Evolutionary conservation across 2,113 vertebrate species (phyloP).

Genomic region (Microtus montanus): DNA sequence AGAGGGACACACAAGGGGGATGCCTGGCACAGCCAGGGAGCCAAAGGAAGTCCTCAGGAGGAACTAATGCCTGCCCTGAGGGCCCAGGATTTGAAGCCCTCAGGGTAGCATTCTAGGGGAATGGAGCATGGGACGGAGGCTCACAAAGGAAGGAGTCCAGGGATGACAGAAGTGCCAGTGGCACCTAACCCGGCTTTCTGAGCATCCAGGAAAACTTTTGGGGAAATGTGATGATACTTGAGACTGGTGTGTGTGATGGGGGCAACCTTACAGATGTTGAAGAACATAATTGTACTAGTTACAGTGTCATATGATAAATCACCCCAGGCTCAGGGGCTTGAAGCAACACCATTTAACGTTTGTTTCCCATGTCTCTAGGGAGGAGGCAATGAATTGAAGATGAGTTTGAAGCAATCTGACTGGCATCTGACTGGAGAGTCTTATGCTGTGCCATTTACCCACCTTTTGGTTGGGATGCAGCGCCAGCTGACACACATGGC

Average conservation of each 20-base stretch:
- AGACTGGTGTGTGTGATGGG: not conserved
- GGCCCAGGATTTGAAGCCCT: not conserved
- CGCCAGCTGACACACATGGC: not conserved
- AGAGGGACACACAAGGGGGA: not conserved
- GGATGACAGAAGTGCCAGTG: not conserved
- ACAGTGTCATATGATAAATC: not conserved
- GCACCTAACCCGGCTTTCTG: not conserved
- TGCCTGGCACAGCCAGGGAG: not conserved
- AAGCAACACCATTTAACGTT: not conserved
- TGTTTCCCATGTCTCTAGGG: not conserved
- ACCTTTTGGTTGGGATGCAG: not conserved
- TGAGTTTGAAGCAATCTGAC: not conserved
- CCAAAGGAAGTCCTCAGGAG: not conserved
- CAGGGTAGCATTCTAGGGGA: not conserved
- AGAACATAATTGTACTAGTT: not conserved
- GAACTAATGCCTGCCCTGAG: not conserved
- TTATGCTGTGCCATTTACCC: not conserved
- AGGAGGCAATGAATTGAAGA: not conserved
- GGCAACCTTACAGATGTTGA: too few relatives aligned
- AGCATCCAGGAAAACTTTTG: conserved; percentile 14
- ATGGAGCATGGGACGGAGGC: not conserved
- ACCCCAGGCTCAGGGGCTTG: not conserved
- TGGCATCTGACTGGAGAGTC: not conserved
- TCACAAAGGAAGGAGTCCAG: not conserved
- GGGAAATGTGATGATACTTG: not conserved